A percentile compares a stretch with the other conserved stretches of the same genome.
Evolutionary conservation across 2,797 vertebrate species (phyloP).

Genomic region (Valencia hispanica): DNA sequence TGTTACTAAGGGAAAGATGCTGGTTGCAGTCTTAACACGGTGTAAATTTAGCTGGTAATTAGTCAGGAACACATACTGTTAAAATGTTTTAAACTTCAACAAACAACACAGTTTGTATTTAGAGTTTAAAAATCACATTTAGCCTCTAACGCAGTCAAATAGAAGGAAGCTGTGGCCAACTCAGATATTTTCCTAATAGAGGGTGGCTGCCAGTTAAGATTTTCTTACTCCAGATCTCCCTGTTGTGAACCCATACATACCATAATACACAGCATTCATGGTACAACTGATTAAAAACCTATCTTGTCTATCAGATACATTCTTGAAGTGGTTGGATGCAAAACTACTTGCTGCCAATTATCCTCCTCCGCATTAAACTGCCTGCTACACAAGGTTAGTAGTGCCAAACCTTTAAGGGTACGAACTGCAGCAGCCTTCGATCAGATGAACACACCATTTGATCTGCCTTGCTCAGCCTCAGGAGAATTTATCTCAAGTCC

Average conservation of each 20-base stretch:
- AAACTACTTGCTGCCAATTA: slow-evolving; percentile 37
- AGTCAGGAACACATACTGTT: background rate
- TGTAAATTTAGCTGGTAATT: background rate
- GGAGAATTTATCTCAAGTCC: slow-evolving; percentile 31
- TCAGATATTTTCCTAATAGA: too few relatives aligned
- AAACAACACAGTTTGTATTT: background rate
- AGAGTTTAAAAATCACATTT: background rate
- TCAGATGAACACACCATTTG: slow-evolving; percentile 25
- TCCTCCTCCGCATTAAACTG: slow-evolving; percentile 35
- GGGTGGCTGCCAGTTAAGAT: background rate
- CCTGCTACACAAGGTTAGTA: slow-evolving; percentile 20
- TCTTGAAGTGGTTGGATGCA: slow-evolving; percentile 14
- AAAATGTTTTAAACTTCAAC: background rate
- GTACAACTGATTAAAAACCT: background rate
- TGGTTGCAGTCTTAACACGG: background rate
- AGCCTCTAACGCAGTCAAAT: background rate
- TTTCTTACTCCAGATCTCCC: background rate
- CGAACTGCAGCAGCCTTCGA: slow-evolving; percentile 31
- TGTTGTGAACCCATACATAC: background rate
- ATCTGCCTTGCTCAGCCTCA: slow-evolving; percentile 28
- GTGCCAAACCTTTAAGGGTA: slow-evolving; percentile 15
- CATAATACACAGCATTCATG: background rate
- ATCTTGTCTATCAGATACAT: slow-evolving; percentile 6
- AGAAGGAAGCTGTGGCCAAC: background rate
- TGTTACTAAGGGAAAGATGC: slow-evolving; percentile 10